phyloP scores from a whole-genome alignment of 2,797 vertebrate genomes.

The Anableps anableps region DNA sequence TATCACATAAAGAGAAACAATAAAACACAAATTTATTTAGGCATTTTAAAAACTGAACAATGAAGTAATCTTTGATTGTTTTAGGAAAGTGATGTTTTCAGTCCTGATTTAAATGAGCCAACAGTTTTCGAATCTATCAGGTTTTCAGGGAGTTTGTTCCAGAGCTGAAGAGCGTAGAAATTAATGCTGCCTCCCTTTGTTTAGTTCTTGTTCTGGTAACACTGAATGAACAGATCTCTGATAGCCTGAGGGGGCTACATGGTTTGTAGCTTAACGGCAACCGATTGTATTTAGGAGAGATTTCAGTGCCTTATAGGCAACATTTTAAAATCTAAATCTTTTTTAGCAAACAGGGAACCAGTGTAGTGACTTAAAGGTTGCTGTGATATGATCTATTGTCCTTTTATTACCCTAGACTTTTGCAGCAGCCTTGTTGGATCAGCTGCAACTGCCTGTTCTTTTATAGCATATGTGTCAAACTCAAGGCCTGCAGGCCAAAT shows the following conservation, averaged over 20 bases:
- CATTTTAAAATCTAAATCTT: background rate
- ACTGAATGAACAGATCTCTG: background rate
- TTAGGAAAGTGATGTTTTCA: background rate
- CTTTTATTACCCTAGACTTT: background rate
- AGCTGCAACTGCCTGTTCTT: too few relatives aligned
- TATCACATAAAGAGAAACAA: background rate
- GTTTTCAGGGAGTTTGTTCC: background rate
- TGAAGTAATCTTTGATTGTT: too few relatives aligned
- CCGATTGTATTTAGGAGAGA: background rate
- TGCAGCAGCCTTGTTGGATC: background rate
- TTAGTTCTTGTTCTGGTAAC: background rate
- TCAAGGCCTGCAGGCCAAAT: too few relatives aligned
- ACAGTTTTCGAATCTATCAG: background rate
- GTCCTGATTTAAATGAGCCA: background rate
- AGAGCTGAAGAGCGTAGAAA: background rate
- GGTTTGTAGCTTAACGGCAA: background rate
- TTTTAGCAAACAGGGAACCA: too few relatives aligned
- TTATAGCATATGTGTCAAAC: too few relatives aligned
- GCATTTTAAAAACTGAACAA: too few relatives aligned
- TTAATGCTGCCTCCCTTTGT: background rate
- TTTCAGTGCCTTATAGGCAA: background rate
- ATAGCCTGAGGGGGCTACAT: background rate
- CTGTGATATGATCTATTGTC: background rate
- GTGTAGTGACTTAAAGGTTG: background rate
- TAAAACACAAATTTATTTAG: too few relatives aligned